A percentile compares a stretch with the other conserved stretches of the same genome.
These are phyloP conservation scores for Amaurobius ferox DNA, from an alignment of 2,888 invertebrate genomes.

Conservation along the genomic window DNA sequence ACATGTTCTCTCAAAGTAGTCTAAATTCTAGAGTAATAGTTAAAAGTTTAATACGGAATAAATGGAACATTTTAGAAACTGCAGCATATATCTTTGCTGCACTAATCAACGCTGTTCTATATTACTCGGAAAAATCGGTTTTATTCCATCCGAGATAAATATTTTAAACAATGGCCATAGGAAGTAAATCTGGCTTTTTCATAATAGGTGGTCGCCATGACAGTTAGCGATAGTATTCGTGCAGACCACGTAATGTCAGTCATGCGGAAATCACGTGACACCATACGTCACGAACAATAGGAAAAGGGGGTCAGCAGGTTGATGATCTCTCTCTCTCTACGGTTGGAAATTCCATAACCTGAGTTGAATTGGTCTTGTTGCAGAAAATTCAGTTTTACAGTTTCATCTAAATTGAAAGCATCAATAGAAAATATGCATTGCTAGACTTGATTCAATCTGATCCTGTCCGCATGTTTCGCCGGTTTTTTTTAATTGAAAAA, in stretches of 20 bases:
- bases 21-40: no score
- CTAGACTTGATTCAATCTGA: no score
- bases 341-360: conserved; percentile 31
- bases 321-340: conserved; percentile 38
- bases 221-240: background rate
- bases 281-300: conserved; percentile 46
- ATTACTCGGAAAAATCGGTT: no score
- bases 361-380: background rate
- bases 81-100: no score
- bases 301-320: conserved; percentile 56
- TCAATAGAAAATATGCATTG: no score
- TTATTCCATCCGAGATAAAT: no score
- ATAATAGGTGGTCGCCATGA: background rate
- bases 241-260: conserved; percentile 17
- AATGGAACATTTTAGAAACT: no score
- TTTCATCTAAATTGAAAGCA: background rate
- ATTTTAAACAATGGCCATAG: background rate
- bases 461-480: no score
- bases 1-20: no score
- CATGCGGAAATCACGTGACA: conserved; percentile 37
- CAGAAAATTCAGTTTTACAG: background rate
- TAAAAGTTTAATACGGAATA: no score
- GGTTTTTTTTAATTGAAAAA: no score
- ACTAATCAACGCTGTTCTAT: no score
- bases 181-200: background rate